Evolutionary conservation across 1,140 invertebrate genomes (phyloP).

Genomic region (Calliopsis andreniformis): DNA sequence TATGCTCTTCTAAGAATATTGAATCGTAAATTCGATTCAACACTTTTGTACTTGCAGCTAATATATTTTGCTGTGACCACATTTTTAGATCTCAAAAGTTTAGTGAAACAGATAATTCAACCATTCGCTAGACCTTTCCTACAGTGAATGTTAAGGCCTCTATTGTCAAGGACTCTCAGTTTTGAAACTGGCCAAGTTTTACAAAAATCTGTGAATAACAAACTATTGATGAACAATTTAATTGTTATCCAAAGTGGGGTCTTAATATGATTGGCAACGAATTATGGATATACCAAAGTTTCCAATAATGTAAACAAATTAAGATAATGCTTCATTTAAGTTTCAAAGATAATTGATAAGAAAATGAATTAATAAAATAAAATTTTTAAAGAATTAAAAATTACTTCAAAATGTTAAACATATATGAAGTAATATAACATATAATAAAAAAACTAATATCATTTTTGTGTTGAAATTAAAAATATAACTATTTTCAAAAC

Average conservation of each 20-base stretch:
- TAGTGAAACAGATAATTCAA: slow-evolving; percentile 12
- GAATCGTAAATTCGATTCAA: slow-evolving; percentile 6
- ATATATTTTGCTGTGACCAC: background rate
- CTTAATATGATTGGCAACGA: background rate
- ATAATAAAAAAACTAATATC: too few relatives aligned
- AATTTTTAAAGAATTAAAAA: background rate
- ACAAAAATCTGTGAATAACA: background rate
- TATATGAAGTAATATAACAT: too few relatives aligned
- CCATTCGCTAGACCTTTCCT: background rate
- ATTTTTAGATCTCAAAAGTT: slow-evolving; percentile 4
- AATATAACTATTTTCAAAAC: too few relatives aligned
- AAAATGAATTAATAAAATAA: background rate
- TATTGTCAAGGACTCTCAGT: background rate
- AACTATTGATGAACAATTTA: background rate
- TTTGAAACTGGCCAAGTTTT: background rate
- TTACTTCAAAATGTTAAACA: too few relatives aligned
- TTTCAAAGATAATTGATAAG: slow-evolving; percentile 1
- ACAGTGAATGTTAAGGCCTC: background rate
- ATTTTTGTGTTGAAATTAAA: too few relatives aligned
- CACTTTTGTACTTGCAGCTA: slow-evolving; percentile 37
- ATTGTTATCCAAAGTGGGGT: background rate
- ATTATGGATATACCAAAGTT: background rate
- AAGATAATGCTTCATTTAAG: slow-evolving; percentile 4
- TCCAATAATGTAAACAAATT: slow-evolving; percentile 13
- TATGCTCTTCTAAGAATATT: background rate